phyloP scores from a whole-genome alignment of 2,888 invertebrate genomes.

The Noctua janthe region DNA sequence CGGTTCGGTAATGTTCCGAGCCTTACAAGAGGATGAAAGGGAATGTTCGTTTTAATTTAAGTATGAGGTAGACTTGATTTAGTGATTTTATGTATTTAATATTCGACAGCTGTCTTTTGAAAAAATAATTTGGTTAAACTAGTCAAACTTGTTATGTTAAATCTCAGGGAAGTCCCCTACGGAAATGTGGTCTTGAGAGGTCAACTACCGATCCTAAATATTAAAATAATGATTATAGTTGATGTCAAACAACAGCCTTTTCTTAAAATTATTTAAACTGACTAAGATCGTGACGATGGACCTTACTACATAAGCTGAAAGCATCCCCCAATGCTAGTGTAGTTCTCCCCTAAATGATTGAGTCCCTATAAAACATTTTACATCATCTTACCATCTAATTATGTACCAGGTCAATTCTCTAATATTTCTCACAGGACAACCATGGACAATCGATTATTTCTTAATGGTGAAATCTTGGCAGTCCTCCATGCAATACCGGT shows the following conservation, averaged over 20 bases:
- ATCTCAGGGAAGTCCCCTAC: constrained; percentile 10
- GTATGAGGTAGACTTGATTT: constrained; percentile 11
- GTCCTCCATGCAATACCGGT: constrained; percentile 16
- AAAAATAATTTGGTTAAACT: constrained; percentile 5
- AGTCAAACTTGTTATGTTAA: constrained; percentile 17
- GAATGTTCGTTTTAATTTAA: constrained; percentile 36
- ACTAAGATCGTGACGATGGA: background rate
- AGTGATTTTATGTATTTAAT: background rate
- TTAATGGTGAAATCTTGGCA: constrained; percentile 40
- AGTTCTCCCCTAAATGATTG: background rate
- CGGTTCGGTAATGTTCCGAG: constrained; percentile 25
- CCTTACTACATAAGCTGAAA: background rate
- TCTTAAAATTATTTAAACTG: background rate
- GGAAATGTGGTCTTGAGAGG: background rate
- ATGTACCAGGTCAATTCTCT: background rate
- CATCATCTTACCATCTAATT: background rate
- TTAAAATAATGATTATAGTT: background rate
- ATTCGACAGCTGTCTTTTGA: background rate
- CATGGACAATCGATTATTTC: constrained; percentile 26
- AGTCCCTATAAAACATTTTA: background rate
- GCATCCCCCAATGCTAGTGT: background rate
- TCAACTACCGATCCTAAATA: background rate
- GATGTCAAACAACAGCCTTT: background rate
- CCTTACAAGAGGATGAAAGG: constrained; percentile 8
- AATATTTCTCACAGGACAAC: constrained; percentile 24